A percentile compares a stretch with the other conserved stretches of the same genome.
Evolutionary conservation across 1,140 invertebrate genomes (phyloP).

Genomic region (Drosophila auraria): DNA sequence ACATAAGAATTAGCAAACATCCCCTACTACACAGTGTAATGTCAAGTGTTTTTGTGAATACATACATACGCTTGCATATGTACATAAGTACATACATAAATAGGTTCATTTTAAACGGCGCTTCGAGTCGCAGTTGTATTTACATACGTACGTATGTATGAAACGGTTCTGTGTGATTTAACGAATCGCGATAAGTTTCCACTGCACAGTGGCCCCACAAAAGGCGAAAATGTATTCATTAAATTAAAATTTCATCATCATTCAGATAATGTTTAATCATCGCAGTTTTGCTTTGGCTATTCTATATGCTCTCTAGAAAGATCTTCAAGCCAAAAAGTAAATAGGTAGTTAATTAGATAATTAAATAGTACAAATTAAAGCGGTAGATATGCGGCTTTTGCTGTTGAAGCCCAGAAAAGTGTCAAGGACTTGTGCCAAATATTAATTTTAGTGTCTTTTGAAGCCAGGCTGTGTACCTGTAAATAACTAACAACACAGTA

Average conservation of each 20-base stretch:
- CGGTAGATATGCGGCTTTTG: too few species aligned
- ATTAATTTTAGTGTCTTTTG: neutral
- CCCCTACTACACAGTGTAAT: neutral
- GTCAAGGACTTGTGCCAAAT: neutral
- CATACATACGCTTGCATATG: neutral
- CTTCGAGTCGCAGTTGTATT: slow-evolving; percentile 14
- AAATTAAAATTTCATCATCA: neutral
- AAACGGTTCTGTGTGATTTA: slow-evolving; percentile 16
- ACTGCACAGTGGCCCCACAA: slow-evolving; percentile 5
- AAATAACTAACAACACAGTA: neutral
- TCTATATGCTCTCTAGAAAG: neutral
- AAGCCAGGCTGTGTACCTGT: neutral
- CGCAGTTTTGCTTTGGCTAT: neutral
- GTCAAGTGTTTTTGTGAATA: slow-evolving; percentile 19
- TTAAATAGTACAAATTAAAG: neutral
- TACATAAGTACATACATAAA: slow-evolving; percentile 15
- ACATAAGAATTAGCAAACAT: slow-evolving; percentile 13
- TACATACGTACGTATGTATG: neutral
- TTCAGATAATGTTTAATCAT: neutral
- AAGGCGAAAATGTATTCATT: neutral
- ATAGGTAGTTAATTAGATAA: neutral
- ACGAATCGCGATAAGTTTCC: slow-evolving; percentile 18
- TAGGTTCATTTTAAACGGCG: slow-evolving; percentile 18
- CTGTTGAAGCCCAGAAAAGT: too few species aligned
- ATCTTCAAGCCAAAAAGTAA: neutral